Evolutionary conservation across 2,113 vertebrate genomes (phyloP), one percentile per base, ranked within the genome.

Genomic region (Oreamnos americanus): DNA sequence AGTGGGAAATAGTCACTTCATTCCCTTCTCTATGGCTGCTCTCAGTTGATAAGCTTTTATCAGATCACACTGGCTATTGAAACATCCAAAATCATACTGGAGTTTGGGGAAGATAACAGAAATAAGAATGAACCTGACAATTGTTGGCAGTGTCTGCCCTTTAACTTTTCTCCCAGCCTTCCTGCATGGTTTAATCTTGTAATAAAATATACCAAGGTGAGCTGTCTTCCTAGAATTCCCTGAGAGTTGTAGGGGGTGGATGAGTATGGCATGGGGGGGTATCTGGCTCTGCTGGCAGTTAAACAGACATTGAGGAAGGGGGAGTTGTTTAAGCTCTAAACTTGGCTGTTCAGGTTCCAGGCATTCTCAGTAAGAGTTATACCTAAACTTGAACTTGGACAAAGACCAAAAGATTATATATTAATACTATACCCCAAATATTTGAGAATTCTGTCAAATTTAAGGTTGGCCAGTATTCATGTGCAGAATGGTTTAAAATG

Each of bases 291-390:
- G 53, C 16, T 87, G 93, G 26, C 83, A 62, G 26, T 23, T 36
- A 21, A 83, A 87, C 55, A 36, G 53, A 58, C 19, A 33, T 21
- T 45, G 51, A 85, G 62, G 64, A 43, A 74, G 23, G 23, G 21
- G n/a, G 28, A 45, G 81, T 53, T 85, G 74, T 62, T 87, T 93
- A 96, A 95, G 28, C 74, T 95, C 87, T 71, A 55, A 78, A 82
- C 21, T 49, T n/a, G 55, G 26, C 74, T 97, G 57, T 91, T 90
- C 96, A 95, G 95, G 97, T 94, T 98, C 94, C 90, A 96, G n/a
- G 74, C 53, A 88, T 94, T 92, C 90, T 91, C 30, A 1, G 28
- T 74, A 74, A 95, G 47, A 87, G 39, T 92, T 90, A 95, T 74
- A 58, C 64, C 87, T 96, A 96, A 87, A 93, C 74, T 84, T 87